phyloP scores from a whole-genome alignment of 2,888 invertebrate species.

The Apodemia duryi region DNA sequence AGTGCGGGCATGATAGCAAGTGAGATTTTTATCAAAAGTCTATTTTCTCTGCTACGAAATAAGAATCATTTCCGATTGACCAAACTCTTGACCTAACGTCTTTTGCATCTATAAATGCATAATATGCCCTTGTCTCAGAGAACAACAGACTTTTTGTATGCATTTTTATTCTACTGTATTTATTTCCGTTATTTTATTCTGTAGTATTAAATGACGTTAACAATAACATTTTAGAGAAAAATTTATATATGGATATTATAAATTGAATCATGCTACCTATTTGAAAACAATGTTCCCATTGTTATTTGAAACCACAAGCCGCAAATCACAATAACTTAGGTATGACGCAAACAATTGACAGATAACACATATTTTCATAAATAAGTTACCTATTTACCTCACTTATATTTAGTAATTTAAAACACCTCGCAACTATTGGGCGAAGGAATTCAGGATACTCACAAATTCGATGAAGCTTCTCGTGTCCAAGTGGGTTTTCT shows the following conservation, averaged over 20 bases:
- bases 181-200: neutral
- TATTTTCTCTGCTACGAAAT: conserved; percentile 7
- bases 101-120: neutral
- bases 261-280: neutral
- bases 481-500: conserved; percentile 14
- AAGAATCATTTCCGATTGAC: conserved; percentile 11
- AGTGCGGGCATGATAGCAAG: neutral
- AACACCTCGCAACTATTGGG: conserved; percentile 10
- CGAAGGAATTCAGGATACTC: conserved; percentile 9
- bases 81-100: neutral
- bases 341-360: conserved; percentile 1
- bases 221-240: neutral
- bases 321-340: neutral
- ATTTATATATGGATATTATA: neutral
- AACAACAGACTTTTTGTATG: neutral
- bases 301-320: neutral
- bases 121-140: no score
- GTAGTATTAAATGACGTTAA: neutral
- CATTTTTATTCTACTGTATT: neutral
- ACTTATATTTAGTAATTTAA: neutral
- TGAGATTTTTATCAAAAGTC: conserved; percentile 5
- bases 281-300: conserved; percentile 5
- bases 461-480: conserved; percentile 15
- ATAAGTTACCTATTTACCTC: conserved; percentile 1
- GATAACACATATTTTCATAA: conserved; percentile 12